Conservation (phyloP, 2,888 invertebrate genomes). For the Tillus elongatus region DNA sequence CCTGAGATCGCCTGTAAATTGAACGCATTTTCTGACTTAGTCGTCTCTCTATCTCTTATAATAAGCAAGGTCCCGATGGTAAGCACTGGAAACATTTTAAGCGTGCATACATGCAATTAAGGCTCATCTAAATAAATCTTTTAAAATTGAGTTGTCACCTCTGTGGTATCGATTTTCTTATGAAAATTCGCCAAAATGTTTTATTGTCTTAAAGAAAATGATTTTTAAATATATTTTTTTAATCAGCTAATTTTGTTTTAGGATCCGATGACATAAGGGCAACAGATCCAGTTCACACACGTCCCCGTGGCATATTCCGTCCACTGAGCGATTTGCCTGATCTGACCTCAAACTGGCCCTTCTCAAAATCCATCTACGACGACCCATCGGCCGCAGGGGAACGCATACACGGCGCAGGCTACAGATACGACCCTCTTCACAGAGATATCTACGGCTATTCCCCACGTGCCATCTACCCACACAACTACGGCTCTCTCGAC, state of each 20-base stretch:
- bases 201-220: conserved; percentile 8
- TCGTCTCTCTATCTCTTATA: too few species aligned
- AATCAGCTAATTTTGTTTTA: conserved; percentile 33
- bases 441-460: conserved; percentile 85
- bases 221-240: too few species aligned
- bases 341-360: conserved; percentile 61
- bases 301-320: conserved; percentile 57
- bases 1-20: too few species aligned
- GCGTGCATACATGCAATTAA: too few species aligned
- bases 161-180: conserved; percentile 10
- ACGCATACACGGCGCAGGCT: conserved; percentile 79
- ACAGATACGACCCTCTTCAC: conserved; percentile 85
- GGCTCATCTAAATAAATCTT: too few species aligned
- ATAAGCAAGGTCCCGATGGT: too few species aligned
- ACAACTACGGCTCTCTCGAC: conserved; percentile 69
- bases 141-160: too few species aligned
- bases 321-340: conserved; percentile 68
- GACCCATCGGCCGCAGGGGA: conserved; percentile 72
- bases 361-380: conserved; percentile 79
- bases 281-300: conserved; percentile 55
- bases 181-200: conserved; percentile 9
- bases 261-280: conserved; percentile 89
- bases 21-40: too few species aligned
- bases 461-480: conserved; percentile 77
- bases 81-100: too few species aligned